phyloP scores from a whole-genome alignment of 2,797 vertebrate genomes.

The Benthosema pterotum region DNA sequence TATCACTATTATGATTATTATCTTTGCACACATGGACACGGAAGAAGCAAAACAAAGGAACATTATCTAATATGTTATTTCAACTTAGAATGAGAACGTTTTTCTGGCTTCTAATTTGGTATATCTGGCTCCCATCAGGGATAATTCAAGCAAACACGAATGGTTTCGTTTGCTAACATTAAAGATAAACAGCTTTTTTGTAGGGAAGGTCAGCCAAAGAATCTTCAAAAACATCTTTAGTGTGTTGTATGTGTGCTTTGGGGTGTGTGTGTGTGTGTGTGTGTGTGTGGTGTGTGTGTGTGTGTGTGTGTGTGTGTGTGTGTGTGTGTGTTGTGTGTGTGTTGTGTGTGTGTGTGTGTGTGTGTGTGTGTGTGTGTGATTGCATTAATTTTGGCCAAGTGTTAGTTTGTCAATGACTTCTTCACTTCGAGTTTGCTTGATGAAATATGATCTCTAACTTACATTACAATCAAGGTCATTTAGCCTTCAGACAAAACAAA shows the following conservation, averaged over 20 bases:
- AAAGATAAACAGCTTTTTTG: constrained; percentile 68
- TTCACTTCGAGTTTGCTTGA: constrained; percentile 44
- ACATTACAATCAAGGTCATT: constrained; percentile 48
- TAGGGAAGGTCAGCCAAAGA: constrained; percentile 55
- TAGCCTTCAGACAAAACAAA: constrained; percentile 45
- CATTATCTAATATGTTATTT: constrained; percentile 57
- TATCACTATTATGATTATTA: constrained; percentile 21
- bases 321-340: not conserved
- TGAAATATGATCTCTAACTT: constrained; percentile 41
- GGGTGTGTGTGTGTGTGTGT: not conserved
- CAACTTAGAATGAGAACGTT: constrained; percentile 54
- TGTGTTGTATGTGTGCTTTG: constrained; percentile 1
- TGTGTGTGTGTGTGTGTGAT: not conserved
- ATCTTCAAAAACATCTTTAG: constrained; percentile 20
- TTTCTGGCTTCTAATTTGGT: constrained; percentile 60
- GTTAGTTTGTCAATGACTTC: constrained; percentile 43
- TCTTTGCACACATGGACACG: constrained; percentile 28
- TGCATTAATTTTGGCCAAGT: not conserved
- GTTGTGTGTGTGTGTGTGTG: not conserved
- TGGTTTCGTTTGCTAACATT: constrained; percentile 65
- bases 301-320: not conserved
- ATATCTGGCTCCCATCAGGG: constrained; percentile 70
- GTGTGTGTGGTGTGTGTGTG: not conserved
- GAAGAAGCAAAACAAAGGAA: constrained; percentile 39
- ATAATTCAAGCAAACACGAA: constrained; percentile 72